Evolutionary conservation across 2,797 vertebrate genomes (phyloP).

Genomic region (Anisognathus igniventris): DNA sequence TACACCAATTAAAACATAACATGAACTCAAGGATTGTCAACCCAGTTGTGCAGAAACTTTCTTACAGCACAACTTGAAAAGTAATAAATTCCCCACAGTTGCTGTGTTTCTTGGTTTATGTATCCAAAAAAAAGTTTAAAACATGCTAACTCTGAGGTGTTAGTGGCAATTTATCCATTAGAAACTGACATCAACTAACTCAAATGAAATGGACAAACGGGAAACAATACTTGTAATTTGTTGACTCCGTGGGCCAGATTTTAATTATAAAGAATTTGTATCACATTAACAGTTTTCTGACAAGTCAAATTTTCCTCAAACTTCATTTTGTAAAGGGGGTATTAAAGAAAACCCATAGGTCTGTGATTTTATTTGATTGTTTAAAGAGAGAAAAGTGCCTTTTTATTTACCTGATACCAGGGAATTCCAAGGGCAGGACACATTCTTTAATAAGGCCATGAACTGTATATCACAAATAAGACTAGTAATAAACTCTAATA

Average conservation of each 20-base stretch:
- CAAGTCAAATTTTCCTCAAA: not conserved
- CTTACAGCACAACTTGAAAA: not conserved
- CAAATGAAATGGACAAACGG: not conserved
- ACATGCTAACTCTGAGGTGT: not conserved
- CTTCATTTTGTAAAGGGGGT: not conserved
- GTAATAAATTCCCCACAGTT: not conserved
- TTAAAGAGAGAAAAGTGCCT: not conserved
- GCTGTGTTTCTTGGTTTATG: not conserved
- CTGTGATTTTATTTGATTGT: not conserved
- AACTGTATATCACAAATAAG: slow-evolving; percentile 37
- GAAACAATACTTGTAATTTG: not conserved
- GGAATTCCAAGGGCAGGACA: slow-evolving; percentile 47
- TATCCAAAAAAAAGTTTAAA: not conserved
- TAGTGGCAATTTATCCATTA: not conserved
- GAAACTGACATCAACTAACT: not conserved
- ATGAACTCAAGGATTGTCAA: not conserved
- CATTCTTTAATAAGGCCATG: slow-evolving; percentile 51
- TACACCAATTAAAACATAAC: not conserved
- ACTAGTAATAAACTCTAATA: slow-evolving; percentile 52
- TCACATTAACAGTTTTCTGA: not conserved
- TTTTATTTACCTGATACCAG: not conserved
- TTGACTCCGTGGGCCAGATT: not conserved
- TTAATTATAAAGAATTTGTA: not conserved
- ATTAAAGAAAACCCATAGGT: not conserved
- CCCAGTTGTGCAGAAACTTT: rapidly evolving